phyloP scores from a whole-genome alignment of 2,888 invertebrate genomes.

The Eretmocerus hayati region DNA sequence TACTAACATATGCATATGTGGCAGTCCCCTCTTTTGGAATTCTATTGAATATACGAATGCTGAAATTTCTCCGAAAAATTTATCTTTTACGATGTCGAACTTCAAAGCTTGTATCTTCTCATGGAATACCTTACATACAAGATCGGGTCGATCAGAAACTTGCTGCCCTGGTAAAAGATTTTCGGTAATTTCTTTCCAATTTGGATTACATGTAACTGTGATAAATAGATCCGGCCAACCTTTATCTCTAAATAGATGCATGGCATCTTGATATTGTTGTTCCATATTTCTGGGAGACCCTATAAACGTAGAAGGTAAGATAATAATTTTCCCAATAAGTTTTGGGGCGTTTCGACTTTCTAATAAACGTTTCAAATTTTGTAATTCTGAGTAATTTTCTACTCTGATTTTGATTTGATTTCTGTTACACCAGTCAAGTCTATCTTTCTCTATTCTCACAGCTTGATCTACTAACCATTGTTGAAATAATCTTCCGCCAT shows the following conservation, averaged over 20 bases:
- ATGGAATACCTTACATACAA: slow-evolving; percentile 15
- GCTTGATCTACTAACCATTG: background rate
- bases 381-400: slow-evolving; percentile 5
- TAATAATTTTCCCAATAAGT: slow-evolving; percentile 8
- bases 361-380: slow-evolving; percentile 17
- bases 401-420: too few species aligned
- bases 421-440: too few species aligned
- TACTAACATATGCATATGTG: slow-evolving; percentile 9
- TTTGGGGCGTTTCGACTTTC: too few species aligned
- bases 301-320: slow-evolving; percentile 15
- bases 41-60: slow-evolving; percentile 20
- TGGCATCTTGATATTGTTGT: slow-evolving; percentile 22
- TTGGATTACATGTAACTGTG: slow-evolving; percentile 31
- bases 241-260: slow-evolving; percentile 15
- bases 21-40: slow-evolving; percentile 23
- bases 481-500: too few species aligned
- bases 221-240: slow-evolving; percentile 4
- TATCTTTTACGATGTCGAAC: slow-evolving; percentile 17
- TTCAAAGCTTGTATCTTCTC: slow-evolving; percentile 15
- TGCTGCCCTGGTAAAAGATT: slow-evolving; percentile 11
- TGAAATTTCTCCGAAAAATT: slow-evolving; percentile 19
- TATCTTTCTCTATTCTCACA: slow-evolving; percentile 35
- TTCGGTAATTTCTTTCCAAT: slow-evolving; percentile 19
- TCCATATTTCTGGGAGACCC: slow-evolving; percentile 19
- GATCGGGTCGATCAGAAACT: slow-evolving; percentile 18